A percentile compares a stretch with the other conserved stretches of the same genome.
Conservation (phyloP, 1,140 invertebrate genomes). For the Penaeus japonicus region DNA sequence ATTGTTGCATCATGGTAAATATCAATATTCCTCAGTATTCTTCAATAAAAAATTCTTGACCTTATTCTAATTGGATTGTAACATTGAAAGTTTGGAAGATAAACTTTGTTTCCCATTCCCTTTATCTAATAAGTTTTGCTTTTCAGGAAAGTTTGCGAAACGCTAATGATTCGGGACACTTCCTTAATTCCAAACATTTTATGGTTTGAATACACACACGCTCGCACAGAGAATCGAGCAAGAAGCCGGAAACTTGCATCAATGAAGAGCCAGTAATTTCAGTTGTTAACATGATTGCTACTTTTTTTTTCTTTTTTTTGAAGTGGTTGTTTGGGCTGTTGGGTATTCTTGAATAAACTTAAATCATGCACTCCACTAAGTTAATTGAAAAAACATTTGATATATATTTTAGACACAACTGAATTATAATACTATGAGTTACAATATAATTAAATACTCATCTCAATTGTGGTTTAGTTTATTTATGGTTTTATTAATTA, state of each 20-base stretch:
- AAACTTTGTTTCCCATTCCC: neutral
- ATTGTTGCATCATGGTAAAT: conserved; percentile 78
- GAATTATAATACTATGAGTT: too few relatives aligned
- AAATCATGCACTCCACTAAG: too few relatives aligned
- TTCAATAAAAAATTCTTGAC: neutral
- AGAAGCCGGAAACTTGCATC: conserved; percentile 79
- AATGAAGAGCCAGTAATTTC: conserved; percentile 85
- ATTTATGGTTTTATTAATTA: too few relatives aligned
- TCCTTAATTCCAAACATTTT: conserved; percentile 91
- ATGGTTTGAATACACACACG: conserved; percentile 93
- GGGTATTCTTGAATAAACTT: too few relatives aligned
- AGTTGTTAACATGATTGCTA: neutral
- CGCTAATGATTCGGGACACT: conserved; percentile 85
- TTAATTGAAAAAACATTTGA: too few relatives aligned
- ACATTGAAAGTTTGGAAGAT: neutral
- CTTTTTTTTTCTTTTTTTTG: too few relatives aligned
- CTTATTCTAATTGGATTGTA: neutral
- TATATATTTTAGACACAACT: too few relatives aligned
- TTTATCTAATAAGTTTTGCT: conserved; percentile 35
- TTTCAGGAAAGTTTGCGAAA: conserved; percentile 85
- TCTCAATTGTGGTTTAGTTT: too few relatives aligned
- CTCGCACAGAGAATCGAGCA: conserved; percentile 70
- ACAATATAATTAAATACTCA: too few relatives aligned
- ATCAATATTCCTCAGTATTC: conserved; percentile 37
- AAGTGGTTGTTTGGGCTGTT: too few relatives aligned